Evolutionary conservation across 2,113 vertebrate genomes (phyloP).

Genomic region (Pseudopipra pipra): DNA sequence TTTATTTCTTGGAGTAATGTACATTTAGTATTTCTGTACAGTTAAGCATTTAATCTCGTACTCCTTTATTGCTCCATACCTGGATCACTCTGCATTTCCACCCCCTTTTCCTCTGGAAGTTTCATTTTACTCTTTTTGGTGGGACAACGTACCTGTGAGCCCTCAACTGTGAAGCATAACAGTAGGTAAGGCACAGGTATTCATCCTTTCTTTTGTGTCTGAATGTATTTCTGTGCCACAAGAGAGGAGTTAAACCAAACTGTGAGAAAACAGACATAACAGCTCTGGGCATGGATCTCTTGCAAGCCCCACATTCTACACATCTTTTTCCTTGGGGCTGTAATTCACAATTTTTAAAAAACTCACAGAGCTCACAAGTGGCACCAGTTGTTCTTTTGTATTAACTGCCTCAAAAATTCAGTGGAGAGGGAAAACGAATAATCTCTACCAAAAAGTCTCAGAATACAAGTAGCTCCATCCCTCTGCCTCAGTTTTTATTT

Average conservation of each 20-base stretch:
- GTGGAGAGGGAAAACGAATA: neutral
- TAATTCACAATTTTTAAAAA: neutral
- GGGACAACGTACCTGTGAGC: neutral
- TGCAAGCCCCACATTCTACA: neutral
- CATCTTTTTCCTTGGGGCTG: neutral
- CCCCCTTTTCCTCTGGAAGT: neutral
- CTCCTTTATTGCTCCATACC: neutral
- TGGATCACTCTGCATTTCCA: neutral
- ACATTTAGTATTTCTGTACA: neutral
- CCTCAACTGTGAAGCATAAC: neutral
- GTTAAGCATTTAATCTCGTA: neutral
- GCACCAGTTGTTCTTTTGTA: neutral
- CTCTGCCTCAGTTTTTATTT: neutral
- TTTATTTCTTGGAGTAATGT: neutral
- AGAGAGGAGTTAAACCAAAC: neutral
- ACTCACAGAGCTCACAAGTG: neutral
- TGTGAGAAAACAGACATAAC: neutral
- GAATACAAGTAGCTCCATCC: neutral
- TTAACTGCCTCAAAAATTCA: neutral
- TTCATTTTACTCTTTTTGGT: neutral
- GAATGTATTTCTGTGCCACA: neutral
- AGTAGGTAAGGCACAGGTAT: neutral
- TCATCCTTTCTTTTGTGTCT: neutral
- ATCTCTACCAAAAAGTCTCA: neutral
- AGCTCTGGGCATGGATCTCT: neutral